Conservation (phyloP, 37 sponge, comb jelly and placozoan species). For the Geodia barretti region DNA sequence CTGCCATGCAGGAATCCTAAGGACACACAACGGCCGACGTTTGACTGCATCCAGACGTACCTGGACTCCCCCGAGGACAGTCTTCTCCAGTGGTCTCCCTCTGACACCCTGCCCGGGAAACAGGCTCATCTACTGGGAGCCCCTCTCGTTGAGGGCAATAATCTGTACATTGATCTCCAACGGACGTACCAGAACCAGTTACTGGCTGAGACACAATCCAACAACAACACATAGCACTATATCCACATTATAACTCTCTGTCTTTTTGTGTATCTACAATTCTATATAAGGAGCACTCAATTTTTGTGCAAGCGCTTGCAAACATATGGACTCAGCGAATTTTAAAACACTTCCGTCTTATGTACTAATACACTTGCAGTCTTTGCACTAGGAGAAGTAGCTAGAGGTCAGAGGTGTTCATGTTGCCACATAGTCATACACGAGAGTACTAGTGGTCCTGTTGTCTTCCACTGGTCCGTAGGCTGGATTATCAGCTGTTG, state of each 20-base stretch:
- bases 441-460: too few relatives aligned
- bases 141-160: conserved; percentile 37
- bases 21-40: conserved; percentile 39
- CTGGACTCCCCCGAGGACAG: conserved; percentile 44
- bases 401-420: too few relatives aligned
- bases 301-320: not conserved
- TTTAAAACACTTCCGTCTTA: too few relatives aligned
- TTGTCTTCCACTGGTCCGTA: too few relatives aligned
- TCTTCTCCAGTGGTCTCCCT: conserved; percentile 46
- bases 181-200: conserved; percentile 55
- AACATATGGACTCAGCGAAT: too few relatives aligned
- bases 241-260: not conserved
- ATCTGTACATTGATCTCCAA: conserved; percentile 62
- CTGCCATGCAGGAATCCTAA: conserved; percentile 77
- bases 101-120: conserved; percentile 19
- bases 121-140: conserved; percentile 50
- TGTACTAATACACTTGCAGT: not conserved
- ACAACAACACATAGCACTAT: not conserved
- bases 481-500: too few relatives aligned
- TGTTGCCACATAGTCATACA: too few relatives aligned
- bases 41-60: conserved; percentile 52
- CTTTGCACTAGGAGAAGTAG: not conserved
- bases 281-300: too few relatives aligned
- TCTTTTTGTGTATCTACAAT: not conserved
- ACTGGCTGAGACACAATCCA: not conserved